Evolutionary conservation across 2,888 invertebrate genomes (phyloP).

Genomic region (Odontocerum albicorne): DNA sequence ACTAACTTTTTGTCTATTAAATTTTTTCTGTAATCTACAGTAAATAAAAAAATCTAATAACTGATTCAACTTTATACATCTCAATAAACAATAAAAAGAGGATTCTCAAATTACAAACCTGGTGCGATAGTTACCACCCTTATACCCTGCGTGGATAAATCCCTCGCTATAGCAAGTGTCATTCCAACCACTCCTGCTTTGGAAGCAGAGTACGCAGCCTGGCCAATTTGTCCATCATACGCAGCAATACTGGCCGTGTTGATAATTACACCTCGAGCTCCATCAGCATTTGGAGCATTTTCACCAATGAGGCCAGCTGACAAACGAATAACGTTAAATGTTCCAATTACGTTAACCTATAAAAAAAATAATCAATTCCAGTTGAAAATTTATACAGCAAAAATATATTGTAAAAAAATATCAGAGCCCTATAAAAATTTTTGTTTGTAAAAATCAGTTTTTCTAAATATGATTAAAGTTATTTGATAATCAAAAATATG

Average conservation of each 20-base stretch:
- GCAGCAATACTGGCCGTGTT: slow-evolving; percentile 97
- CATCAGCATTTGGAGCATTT: slow-evolving; percentile 81
- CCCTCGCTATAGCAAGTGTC: slow-evolving; percentile 95
- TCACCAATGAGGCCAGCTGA: slow-evolving; percentile 80
- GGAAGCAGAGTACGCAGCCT: slow-evolving; percentile 93
- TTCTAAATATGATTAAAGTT: too few relatives aligned
- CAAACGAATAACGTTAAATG: slow-evolving; percentile 91
- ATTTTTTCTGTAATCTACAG: too few relatives aligned
- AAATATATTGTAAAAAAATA: too few relatives aligned
- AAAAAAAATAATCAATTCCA: neutral
- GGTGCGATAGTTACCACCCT: slow-evolving; percentile 81
- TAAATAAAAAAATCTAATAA: too few relatives aligned
- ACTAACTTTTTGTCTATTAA: too few relatives aligned
- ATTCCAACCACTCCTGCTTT: slow-evolving; percentile 94
- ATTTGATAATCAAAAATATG: too few relatives aligned
- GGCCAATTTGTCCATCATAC: slow-evolving; percentile 94
- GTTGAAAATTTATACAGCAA: neutral
- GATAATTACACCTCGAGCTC: slow-evolving; percentile 89
- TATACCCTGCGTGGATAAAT: slow-evolving; percentile 80
- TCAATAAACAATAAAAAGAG: neutral
- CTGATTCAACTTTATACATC: neutral
- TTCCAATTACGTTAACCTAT: slow-evolving; percentile 88
- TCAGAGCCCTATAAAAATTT: too few relatives aligned
- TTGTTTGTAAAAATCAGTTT: too few relatives aligned
- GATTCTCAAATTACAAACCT: slow-evolving; percentile 49